These are phyloP conservation scores for Eupithecia dodoneata DNA, from an alignment of 2,888 invertebrate species.

Conservation along the genomic window DNA sequence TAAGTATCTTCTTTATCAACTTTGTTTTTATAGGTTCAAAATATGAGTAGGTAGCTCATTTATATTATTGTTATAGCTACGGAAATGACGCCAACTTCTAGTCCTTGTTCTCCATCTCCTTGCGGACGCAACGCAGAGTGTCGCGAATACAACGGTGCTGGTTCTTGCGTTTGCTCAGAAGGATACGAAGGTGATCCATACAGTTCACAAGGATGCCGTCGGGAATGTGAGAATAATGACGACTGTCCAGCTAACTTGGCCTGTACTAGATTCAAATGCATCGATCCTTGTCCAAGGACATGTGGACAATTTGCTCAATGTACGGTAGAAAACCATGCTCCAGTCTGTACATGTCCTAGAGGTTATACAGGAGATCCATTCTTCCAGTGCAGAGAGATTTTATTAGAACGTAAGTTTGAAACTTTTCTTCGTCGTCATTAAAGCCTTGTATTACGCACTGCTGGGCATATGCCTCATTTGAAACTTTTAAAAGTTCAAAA, in stretches of 20 bases:
- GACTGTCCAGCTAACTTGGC: constrained; percentile 90
- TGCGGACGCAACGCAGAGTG: constrained; percentile 94
- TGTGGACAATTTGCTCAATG: constrained; percentile 93
- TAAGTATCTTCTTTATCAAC: constrained; percentile 50
- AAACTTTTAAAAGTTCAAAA: constrained; percentile 7
- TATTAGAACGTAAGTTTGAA: constrained; percentile 64
- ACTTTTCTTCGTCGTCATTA: not conserved
- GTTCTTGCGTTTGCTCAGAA: constrained; percentile 92
- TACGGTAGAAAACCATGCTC: constrained; percentile 90
- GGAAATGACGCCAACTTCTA: constrained; percentile 86
- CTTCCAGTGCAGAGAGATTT: constrained; percentile 87
- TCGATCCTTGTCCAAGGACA: constrained; percentile 92
- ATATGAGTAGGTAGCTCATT: not conserved
- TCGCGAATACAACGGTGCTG: constrained; percentile 91
- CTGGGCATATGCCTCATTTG: constrained; percentile 8
- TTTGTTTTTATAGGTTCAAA: not conserved
- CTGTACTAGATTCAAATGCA: constrained; percentile 92
- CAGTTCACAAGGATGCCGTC: constrained; percentile 87
- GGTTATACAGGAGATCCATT: constrained; percentile 93
- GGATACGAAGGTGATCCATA: constrained; percentile 94
- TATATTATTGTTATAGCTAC: constrained; percentile 71
- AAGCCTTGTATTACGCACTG: too few species aligned
- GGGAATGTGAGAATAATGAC: constrained; percentile 91
- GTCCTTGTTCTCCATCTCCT: constrained; percentile 92
- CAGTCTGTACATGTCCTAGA: constrained; percentile 89